Base-by-base conservation (phyloP, 64 coral and sea anemone species). In the Actinia tenebrosa region DNA sequence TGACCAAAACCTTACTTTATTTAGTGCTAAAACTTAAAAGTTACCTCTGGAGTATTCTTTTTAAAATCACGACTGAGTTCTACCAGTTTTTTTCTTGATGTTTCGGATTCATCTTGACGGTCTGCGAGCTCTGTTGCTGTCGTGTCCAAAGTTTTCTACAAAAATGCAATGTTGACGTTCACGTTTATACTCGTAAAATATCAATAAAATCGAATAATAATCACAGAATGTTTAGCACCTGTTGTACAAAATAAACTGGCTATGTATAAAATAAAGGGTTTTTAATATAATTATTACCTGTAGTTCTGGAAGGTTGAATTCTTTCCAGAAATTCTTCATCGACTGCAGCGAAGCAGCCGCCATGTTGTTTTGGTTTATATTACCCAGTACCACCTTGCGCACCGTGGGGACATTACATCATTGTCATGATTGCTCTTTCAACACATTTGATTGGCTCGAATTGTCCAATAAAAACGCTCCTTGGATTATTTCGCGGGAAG, bases 1-100 rank as follows among this genome's bases (percentile, higher is more conserved):
- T 25, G 26, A 3, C n/a, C 7, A 37, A 30, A 46, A 83, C 44
- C 85, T 54, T 2, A 7, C 27, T 84, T 43, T 17, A 50, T 4
- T 50, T 1, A 50, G 0, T 50, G 47, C 1, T 75, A 30, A 25
- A 10, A 42, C 3, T 43, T 72, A 3, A 72, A 10, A 1, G 8
- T 18, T 92, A 99, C 97, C 87, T 99, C 97, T 55, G 97, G 88
- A 3, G 97, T 95, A 46, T 86, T 95, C 86, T 99, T 99, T 77
- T 99, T 99, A 62, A 99, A 99, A 83, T 99, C 97, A n/a, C 91
- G 87, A 82, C 93, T 99, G 37, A 99, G 86, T 46, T 99, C 97
- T 1, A 99, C 97, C 45, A 99, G 88, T 60, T 89, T 92, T 84
- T 89, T 99, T 60, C 97, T 92, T 25, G 97, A 99, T 16, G 88